Conservation (phyloP, 37 sponge, comb jelly and placozoan species). For the Tethya wilhelma region DNA sequence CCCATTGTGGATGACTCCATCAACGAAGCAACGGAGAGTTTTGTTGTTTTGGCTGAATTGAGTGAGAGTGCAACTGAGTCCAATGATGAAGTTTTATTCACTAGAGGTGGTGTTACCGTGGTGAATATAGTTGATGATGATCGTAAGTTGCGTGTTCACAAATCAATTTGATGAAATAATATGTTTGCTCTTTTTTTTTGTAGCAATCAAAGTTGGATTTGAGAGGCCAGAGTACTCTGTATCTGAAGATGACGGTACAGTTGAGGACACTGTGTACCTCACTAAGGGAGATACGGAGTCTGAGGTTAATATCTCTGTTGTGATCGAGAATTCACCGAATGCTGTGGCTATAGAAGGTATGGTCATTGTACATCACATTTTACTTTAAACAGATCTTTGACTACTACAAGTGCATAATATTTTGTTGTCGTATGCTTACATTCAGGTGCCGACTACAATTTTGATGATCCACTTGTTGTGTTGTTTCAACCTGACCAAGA, state of each 20-base stretch:
- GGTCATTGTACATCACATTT: too few relatives aligned
- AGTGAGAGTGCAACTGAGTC: background rate
- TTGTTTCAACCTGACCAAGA: background rate
- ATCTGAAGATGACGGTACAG: background rate
- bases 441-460: conserved; percentile 3
- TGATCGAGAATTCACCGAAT: background rate
- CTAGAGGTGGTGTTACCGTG: conserved; percentile 4
- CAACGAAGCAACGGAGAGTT: conserved; percentile 14
- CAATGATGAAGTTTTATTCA: background rate
- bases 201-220: conserved; percentile 12
- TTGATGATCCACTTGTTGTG: background rate
- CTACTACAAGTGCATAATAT: too few relatives aligned
- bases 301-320: background rate
- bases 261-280: background rate
- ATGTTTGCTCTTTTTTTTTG: background rate
- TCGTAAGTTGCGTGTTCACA: conserved; percentile 4
- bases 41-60: background rate
- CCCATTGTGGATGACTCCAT: background rate
- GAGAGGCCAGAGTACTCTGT: background rate
- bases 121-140: conserved; percentile 8
- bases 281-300: conserved; percentile 1
- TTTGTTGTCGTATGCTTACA: background rate
- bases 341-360: too few relatives aligned
- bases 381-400: too few relatives aligned
- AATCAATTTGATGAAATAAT: conserved; percentile 1